Percentiles rank a stretch among this genome's conserved stretches.
These are phyloP conservation scores for Amphiprion clarkii DNA, from an alignment of 2,797 vertebrate genomes.

Conservation along the genomic window DNA sequence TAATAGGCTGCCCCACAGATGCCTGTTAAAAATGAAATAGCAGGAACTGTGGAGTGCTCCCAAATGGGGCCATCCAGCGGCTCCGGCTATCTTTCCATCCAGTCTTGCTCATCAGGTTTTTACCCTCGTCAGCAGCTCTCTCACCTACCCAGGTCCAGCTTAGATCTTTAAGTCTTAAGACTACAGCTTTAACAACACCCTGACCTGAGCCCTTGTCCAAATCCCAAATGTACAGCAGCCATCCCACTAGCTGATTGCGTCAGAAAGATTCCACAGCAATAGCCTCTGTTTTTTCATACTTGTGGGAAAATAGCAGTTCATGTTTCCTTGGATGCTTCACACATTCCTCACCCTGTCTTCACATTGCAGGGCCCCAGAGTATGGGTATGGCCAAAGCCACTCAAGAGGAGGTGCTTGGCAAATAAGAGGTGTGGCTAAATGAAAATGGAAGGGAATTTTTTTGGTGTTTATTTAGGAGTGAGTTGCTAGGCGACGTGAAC, in stretches of 20 bases:
- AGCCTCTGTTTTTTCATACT: constrained; percentile 88
- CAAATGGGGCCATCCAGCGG: constrained; percentile 61
- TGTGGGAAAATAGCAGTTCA: constrained; percentile 95
- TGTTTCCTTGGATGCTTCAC: constrained; percentile 91
- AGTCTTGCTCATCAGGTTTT: constrained; percentile 58
- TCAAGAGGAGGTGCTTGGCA: constrained; percentile 72
- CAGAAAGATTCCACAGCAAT: constrained; percentile 85
- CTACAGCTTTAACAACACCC: constrained; percentile 72
- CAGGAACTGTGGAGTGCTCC: constrained; percentile 57
- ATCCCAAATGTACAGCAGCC: constrained; percentile 71
- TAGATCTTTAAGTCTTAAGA: constrained; percentile 72
- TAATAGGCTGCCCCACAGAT: constrained; percentile 79
- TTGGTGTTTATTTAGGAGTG: constrained; percentile 72
- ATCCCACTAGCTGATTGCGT: constrained; percentile 80
- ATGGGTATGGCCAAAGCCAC: constrained; percentile 73
- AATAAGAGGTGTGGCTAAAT: constrained; percentile 73
- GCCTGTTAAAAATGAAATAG: constrained; percentile 76
- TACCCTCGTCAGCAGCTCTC: constrained; percentile 62
- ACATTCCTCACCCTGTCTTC: constrained; percentile 90
- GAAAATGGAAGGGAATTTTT: constrained; percentile 69
- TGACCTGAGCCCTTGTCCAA: constrained; percentile 73
- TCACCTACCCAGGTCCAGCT: constrained; percentile 53
- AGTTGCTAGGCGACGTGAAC: constrained; percentile 78
- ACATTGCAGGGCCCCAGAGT: constrained; percentile 83
- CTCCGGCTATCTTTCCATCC: constrained; percentile 60